These are phyloP conservation scores for Corythornis leucogaster DNA, from an alignment of 2,797 vertebrate genomes.

Conservation along the genomic window DNA sequence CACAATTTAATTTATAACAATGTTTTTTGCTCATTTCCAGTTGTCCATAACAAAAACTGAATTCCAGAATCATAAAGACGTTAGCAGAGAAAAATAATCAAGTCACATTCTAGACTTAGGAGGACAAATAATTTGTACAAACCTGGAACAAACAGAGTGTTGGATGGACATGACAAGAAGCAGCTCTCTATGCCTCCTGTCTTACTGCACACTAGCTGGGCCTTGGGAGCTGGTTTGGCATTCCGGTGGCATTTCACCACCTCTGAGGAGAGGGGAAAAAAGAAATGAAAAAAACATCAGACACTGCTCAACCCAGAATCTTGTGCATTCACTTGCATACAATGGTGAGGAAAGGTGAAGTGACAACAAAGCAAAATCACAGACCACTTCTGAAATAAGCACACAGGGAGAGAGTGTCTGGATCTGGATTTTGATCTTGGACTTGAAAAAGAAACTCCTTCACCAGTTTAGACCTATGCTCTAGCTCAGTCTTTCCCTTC, in stretches of 20 bases:
- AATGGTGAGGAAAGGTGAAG: background rate
- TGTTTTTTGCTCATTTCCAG: background rate
- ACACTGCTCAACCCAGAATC: background rate
- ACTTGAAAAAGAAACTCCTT: background rate
- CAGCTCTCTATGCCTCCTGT: conserved; percentile 87
- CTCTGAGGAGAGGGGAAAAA: conserved; percentile 81
- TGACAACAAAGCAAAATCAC: background rate
- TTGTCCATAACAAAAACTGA: background rate
- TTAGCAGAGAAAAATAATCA: background rate
- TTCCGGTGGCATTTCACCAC: conserved; percentile 87
- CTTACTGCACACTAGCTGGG: conserved; percentile 90
- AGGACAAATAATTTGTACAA: background rate
- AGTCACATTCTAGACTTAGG: background rate
- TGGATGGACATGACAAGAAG: conserved; percentile 89
- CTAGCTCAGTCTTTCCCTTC: background rate
- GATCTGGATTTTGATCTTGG: background rate
- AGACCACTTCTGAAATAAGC: background rate
- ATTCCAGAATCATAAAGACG: background rate
- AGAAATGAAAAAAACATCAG: conserved; percentile 6
- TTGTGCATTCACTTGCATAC: background rate
- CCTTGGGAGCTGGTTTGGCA: conserved; percentile 82
- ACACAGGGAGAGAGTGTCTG: background rate
- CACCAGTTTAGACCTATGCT: background rate
- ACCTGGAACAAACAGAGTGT: conserved; percentile 92
- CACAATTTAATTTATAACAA: background rate